Evolutionary conservation across 2,797 vertebrate species (phyloP).

Genomic region (Huso huso): DNA sequence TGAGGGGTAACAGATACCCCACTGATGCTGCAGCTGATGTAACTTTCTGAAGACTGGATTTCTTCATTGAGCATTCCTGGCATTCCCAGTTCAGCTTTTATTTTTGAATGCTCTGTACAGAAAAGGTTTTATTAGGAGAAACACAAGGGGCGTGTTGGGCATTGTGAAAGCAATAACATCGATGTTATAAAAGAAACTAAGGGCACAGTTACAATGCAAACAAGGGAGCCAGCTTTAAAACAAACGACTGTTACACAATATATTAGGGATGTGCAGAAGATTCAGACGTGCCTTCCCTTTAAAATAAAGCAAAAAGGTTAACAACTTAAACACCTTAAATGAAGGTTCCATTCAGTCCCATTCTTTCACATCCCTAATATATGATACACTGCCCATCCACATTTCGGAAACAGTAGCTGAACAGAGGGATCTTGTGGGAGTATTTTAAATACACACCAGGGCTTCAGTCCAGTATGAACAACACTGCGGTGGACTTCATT

Average conservation of each 20-base stretch:
- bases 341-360: neutral
- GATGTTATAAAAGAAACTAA: neutral
- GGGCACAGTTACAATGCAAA: conserved; percentile 4
- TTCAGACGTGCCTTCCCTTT: neutral
- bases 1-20: too few species aligned
- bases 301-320: neutral
- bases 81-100: too few species aligned
- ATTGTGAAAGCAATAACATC: conserved; percentile 16
- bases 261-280: neutral
- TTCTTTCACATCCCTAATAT: neutral
- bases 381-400: neutral
- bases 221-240: conserved; percentile 15
- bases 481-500: too few species aligned
- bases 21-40: too few species aligned
- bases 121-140: too few species aligned
- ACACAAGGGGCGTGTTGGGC: neutral
- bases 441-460: neutral
- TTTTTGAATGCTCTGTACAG: too few species aligned
- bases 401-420: neutral
- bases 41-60: too few species aligned
- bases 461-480: too few species aligned
- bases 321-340: neutral
- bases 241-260: conserved; percentile 20
- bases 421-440: neutral
- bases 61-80: too few species aligned